Percentiles rank a stretch among this genome's conserved stretches.
Conservation (phyloP, 2,888 invertebrate genomes). For the Alcis repandata region DNA sequence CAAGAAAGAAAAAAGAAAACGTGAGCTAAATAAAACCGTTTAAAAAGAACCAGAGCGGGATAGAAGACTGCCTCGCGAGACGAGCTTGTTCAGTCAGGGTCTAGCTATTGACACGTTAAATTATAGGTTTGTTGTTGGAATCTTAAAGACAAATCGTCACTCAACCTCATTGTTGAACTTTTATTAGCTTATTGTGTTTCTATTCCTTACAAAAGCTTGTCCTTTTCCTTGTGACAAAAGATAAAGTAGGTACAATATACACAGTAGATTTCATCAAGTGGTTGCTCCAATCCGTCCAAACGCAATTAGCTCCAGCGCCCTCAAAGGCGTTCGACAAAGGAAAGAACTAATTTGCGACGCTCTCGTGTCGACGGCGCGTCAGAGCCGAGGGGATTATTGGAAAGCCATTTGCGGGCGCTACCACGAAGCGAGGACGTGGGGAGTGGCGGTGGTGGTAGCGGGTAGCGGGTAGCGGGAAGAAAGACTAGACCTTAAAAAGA, state of each 20-base stretch:
- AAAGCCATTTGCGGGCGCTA: slow-evolving; percentile 67
- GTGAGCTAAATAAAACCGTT: too few relatives aligned
- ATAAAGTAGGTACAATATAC: neutral
- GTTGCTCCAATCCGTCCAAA: slow-evolving; percentile 17
- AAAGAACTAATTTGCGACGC: slow-evolving; percentile 37
- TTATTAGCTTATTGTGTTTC: neutral
- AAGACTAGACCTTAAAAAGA: too few relatives aligned
- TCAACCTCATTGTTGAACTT: neutral
- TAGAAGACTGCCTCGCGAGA: too few relatives aligned
- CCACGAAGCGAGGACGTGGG: slow-evolving; percentile 40
- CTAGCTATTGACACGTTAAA: too few relatives aligned
- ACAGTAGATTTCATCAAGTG: slow-evolving; percentile 10
- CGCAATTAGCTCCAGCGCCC: slow-evolving; percentile 26
- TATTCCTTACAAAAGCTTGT: neutral
- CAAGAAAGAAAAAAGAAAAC: too few relatives aligned
- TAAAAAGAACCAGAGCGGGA: too few relatives aligned
- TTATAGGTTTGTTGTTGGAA: too few relatives aligned
- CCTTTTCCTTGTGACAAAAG: neutral
- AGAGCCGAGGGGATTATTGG: slow-evolving; percentile 66
- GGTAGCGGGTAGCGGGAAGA: neutral
- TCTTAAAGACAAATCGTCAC: too few relatives aligned
- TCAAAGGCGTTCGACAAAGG: slow-evolving; percentile 30
- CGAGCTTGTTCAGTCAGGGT: too few relatives aligned
- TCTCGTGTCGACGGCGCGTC: slow-evolving; percentile 48
- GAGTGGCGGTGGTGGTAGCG: slow-evolving; percentile 37